phyloP scores from a whole-genome alignment of 2,888 invertebrate genomes.

The Eilema depressum region DNA sequence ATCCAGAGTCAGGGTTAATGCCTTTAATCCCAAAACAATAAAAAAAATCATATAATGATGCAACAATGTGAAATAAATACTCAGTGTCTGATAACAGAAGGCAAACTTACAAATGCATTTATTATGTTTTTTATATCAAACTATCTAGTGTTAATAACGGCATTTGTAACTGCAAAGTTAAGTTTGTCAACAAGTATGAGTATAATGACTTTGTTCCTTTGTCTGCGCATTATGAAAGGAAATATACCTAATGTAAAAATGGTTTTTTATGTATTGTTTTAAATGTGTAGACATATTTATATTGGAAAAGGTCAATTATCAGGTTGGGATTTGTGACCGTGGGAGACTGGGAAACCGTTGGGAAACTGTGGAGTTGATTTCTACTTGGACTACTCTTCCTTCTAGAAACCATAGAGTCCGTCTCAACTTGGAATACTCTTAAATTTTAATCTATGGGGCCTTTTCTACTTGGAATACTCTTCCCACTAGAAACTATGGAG shows the following conservation, averaged over 20 bases:
- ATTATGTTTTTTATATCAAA: constrained; percentile 50
- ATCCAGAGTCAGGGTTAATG: background rate
- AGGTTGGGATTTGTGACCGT: background rate
- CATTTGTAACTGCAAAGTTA: constrained; percentile 43
- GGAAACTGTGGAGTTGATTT: no score
- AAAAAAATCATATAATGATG: constrained; percentile 43
- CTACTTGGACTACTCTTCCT: no score
- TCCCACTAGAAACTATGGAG: no score
- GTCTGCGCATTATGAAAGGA: constrained; percentile 34
- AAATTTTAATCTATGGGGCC: no score
- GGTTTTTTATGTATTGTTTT: background rate
- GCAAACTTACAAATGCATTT: constrained; percentile 54
- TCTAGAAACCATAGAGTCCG: no score
- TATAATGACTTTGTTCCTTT: constrained; percentile 59
- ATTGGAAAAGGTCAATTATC: background rate
- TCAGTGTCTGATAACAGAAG: constrained; percentile 53
- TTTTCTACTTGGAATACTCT: no score
- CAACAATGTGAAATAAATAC: constrained; percentile 50
- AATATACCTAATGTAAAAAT: background rate
- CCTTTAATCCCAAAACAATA: constrained; percentile 2
- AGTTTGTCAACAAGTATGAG: constrained; percentile 46
- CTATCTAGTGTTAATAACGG: constrained; percentile 31
- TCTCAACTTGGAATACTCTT: no score
- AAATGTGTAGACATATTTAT: background rate
- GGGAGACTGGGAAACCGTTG: no score